These are phyloP conservation scores for Drosophila kohkoa DNA, from an alignment of 1,140 invertebrate species.

Conservation along the genomic window DNA sequence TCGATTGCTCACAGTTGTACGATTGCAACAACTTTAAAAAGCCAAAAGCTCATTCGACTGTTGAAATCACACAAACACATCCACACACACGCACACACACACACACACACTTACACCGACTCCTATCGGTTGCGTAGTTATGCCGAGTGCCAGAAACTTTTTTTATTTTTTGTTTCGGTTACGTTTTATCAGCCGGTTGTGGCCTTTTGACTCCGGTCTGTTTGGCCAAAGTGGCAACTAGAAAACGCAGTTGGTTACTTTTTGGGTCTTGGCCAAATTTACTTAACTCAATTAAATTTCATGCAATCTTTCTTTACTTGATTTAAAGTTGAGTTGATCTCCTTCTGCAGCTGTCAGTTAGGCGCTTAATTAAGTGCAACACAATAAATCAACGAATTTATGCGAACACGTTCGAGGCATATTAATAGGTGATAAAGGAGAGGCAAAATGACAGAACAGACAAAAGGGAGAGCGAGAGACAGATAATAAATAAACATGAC, in stretches of 20 bases:
- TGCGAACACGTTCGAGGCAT: slow-evolving; percentile 61
- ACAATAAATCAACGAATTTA: slow-evolving; percentile 68
- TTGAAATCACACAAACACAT: slow-evolving; percentile 28
- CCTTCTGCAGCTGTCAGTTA: slow-evolving; percentile 2
- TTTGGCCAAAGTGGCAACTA: slow-evolving; percentile 12
- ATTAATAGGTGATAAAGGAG: slow-evolving; percentile 67
- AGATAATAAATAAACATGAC: slow-evolving; percentile 74
- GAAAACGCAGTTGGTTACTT: slow-evolving; percentile 22
- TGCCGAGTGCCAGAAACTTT: slow-evolving; percentile 34
- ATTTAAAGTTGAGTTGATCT: slow-evolving; percentile 21
- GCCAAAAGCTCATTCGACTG: slow-evolving; percentile 36
- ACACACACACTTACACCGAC: not conserved
- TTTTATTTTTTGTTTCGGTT: slow-evolving; percentile 24
- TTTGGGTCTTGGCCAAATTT: slow-evolving; percentile 40
- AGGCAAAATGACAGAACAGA: not conserved
- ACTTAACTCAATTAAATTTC: slow-evolving; percentile 43
- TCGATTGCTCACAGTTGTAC: slow-evolving; percentile 8
- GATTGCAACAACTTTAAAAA: slow-evolving; percentile 33
- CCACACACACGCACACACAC: slow-evolving; percentile 19
- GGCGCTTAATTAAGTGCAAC: slow-evolving; percentile 67
- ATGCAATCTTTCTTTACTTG: slow-evolving; percentile 9
- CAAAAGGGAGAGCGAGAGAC: slow-evolving; percentile 7
- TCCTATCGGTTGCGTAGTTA: slow-evolving; percentile 38
- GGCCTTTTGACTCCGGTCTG: slow-evolving; percentile 33
- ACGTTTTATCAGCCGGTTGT: slow-evolving; percentile 34